Evolutionary conservation across 2,113 vertebrate genomes (phyloP).

Genomic region (Cryptotis parvus): DNA sequence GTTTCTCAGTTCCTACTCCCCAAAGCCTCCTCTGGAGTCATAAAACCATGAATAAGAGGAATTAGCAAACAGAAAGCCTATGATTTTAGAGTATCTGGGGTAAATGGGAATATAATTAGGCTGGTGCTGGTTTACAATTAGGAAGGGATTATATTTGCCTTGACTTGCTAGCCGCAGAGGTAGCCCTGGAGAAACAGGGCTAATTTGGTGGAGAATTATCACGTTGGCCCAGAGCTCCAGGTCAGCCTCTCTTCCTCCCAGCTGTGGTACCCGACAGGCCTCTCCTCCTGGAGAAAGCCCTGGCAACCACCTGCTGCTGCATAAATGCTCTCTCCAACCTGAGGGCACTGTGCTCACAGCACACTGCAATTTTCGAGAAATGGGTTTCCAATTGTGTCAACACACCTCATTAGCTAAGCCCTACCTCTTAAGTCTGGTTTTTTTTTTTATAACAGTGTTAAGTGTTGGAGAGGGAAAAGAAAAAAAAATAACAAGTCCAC

Average conservation of each 20-base stretch:
- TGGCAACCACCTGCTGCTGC: conserved; percentile 50
- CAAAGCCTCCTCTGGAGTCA: conserved; percentile 75
- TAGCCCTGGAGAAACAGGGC: conserved; percentile 73
- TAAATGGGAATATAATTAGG: conserved; percentile 81
- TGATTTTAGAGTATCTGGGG: conserved; percentile 80
- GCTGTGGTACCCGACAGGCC: conserved; percentile 55
- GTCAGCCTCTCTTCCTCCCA: conserved; percentile 49
- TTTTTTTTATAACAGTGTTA: conserved; percentile 61
- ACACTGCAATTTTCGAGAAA: conserved; percentile 73
- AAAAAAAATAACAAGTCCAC: background rate
- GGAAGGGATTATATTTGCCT: conserved; percentile 72
- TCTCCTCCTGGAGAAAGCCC: conserved; percentile 46
- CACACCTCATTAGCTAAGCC: conserved; percentile 71
- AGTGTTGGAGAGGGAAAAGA: background rate
- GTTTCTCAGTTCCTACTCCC: conserved; percentile 73
- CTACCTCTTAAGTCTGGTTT: conserved; percentile 55
- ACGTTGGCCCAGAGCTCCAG: conserved; percentile 44
- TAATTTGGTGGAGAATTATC: conserved; percentile 68
- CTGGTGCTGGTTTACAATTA: conserved; percentile 77
- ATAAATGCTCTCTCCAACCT: conserved; percentile 60
- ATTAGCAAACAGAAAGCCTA: conserved; percentile 81
- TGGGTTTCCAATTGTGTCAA: conserved; percentile 72
- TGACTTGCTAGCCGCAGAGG: conserved; percentile 45
- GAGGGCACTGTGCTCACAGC: conserved; percentile 54
- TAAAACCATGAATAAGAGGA: conserved; percentile 81